Evolutionary conservation across 2,797 vertebrate species (phyloP).

Genomic region (Mormyrus proboscirostris): DNA sequence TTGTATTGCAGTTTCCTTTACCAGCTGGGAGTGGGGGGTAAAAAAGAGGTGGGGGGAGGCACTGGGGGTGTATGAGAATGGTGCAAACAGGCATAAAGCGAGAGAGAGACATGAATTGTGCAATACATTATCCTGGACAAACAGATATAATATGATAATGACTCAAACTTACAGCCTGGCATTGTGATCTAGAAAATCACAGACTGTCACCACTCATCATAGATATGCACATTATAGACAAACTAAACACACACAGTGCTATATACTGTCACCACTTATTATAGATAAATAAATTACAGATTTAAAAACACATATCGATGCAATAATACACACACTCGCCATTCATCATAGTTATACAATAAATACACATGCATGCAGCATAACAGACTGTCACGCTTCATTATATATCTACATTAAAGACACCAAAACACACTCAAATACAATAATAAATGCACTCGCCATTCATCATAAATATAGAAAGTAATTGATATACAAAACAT

Average conservation of each 20-base stretch:
- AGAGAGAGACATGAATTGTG: background rate
- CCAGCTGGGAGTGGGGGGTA: constrained; percentile 18
- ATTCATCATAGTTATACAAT: background rate
- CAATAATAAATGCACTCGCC: background rate
- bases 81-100: background rate
- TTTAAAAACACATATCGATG: background rate
- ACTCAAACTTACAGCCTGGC: background rate
- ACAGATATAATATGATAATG: background rate
- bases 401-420: background rate
- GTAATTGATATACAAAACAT: background rate
- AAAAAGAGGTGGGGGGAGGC: background rate
- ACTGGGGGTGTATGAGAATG: background rate
- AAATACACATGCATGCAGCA: background rate
- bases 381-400: background rate
- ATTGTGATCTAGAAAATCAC: background rate
- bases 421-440: background rate
- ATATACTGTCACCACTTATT: background rate
- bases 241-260: background rate
- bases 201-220: background rate
- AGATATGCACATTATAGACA: background rate
- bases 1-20: constrained; percentile 64
- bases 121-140: background rate
- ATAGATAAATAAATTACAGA: background rate
- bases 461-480: background rate
- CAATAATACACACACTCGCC: background rate